Percentiles rank a stretch among this genome's conserved stretches.
Conservation (phyloP, 2,797 vertebrate genomes). For the Meda fulgida region DNA sequence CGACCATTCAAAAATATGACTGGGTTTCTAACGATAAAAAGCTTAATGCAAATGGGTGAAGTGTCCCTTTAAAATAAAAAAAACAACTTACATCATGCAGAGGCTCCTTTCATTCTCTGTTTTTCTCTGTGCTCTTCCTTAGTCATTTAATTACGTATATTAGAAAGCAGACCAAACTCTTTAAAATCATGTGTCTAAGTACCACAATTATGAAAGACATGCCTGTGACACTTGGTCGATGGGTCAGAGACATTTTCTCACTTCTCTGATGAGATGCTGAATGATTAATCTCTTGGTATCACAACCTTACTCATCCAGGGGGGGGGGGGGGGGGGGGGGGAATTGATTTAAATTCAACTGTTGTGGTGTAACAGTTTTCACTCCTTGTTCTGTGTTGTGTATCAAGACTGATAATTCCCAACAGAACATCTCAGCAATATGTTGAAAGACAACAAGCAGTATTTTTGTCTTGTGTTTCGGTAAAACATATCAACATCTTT, state of each 20-base stretch:
- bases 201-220: conserved; percentile 17
- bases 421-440: not conserved
- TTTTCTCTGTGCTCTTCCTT: conserved; percentile 1
- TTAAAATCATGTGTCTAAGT: not conserved
- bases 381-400: not conserved
- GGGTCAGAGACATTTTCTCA: conserved; percentile 8
- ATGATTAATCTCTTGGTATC: not conserved
- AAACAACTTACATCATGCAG: not conserved
- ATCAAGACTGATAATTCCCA: not conserved
- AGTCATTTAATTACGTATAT: not conserved
- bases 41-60: too few relatives aligned
- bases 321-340: not conserved
- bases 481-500: not conserved
- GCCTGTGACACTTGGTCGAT: not conserved
- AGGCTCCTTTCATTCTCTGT: conserved; percentile 6
- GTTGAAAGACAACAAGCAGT: not conserved
- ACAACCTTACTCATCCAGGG: not conserved
- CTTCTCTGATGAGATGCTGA: not conserved
- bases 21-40: too few relatives aligned
- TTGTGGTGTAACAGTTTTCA: not conserved
- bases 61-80: too few relatives aligned
- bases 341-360: not conserved
- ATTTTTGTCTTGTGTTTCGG: not conserved
- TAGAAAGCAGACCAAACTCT: not conserved
- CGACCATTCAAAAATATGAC: too few relatives aligned